Conservation (phyloP, 2,888 invertebrate genomes). For the Congeria kusceri region DNA sequence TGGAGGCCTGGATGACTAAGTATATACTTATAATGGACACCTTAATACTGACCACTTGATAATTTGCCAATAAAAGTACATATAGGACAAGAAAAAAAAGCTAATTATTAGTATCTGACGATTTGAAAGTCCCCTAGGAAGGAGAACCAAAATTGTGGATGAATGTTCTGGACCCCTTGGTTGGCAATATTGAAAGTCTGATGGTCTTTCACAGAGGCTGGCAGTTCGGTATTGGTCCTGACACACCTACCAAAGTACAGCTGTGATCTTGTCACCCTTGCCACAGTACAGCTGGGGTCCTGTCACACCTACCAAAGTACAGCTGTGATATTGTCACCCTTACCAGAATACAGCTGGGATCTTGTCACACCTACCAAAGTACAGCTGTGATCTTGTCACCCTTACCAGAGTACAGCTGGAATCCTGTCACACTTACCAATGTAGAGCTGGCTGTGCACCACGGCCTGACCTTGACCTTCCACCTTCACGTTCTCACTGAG, state of each 20-base stretch:
- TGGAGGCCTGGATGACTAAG: no score
- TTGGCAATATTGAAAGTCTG: background rate
- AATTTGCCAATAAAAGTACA: background rate
- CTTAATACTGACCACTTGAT: no score
- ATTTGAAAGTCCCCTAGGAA: no score
- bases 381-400: background rate
- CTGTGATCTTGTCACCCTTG: constrained; percentile 68
- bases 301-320: no score
- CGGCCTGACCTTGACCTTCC: constrained; percentile 71
- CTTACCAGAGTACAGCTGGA: constrained; percentile 80
- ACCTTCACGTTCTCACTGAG: constrained; percentile 77
- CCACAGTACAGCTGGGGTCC: no score
- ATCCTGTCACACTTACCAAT: constrained; percentile 68
- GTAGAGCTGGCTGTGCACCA: constrained; percentile 78
- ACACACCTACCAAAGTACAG: constrained; percentile 77
- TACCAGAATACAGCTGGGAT: background rate
- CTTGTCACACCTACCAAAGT: background rate
- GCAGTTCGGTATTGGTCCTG: background rate
- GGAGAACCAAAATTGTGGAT: constrained; percentile 63
- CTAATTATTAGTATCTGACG: no score
- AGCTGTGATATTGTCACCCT: no score
- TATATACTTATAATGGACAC: no score
- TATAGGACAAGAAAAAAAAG: no score
- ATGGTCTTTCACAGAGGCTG: no score
- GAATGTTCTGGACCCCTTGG: background rate